Evolutionary conservation across 2,113 vertebrate genomes (phyloP), one percentile per base, ranked within the genome.

Genomic region (Alectura lathami): DNA sequence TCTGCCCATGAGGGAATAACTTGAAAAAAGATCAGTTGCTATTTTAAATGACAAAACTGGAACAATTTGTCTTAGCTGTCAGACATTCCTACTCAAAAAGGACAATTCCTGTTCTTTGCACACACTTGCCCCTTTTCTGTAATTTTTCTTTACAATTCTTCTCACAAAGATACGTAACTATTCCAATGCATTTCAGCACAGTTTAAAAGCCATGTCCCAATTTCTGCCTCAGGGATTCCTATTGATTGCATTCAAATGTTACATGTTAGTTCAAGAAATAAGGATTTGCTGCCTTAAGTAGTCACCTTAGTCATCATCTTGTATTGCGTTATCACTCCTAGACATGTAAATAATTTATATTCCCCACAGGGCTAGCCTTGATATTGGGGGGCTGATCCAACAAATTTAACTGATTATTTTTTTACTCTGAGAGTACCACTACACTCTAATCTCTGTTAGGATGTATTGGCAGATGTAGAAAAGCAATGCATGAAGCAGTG

Each of bases 51-150:
- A 75, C 56, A 90, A 72, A 94, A 67, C 77, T 2, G 2, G 96
- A 89, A 50, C 69, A 80, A 88, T 93, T 91, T 3, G 1, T 79
- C 69, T 69, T 59, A 85, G 40, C 57, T 91, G 77, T 75, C 94
- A 97, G 50, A 89, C 42, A 64, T 75, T 73, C 72, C 36, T 17
- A 30, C 9, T 32, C 67, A 62, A 47, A 54, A 88, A 91, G 96
- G 95, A 94, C 83, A 80, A 42, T 62, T 77, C 42, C 87, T 80
- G 78, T 26, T 96, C 96, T 95, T 83, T 89, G 83, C 75, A 54
- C 74, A 80, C 32, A 53, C 3, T 2, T 77, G 73, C 70, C 48
- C 81, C 29, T 69, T 80, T 86, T 83, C 57, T 78, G 17, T 85
- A 40, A 62, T 82, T 91, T 73, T 87, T 75, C 47, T 79, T 7